Evolutionary conservation across 2,888 invertebrate genomes (phyloP), one percentile per base, ranked within the genome.

Genomic region (Nasonia oneida): DNA sequence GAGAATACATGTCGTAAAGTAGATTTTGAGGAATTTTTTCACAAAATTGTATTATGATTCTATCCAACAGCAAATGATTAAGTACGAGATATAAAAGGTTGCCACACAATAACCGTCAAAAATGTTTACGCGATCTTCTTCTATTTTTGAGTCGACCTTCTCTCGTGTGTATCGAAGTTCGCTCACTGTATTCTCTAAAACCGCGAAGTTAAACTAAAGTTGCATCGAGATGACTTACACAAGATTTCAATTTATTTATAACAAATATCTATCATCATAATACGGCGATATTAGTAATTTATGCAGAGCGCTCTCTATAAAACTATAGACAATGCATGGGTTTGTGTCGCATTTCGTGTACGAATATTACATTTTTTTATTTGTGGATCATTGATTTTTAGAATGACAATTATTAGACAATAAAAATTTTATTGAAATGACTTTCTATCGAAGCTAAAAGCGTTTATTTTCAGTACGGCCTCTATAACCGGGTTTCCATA

Each of bases 401-500:
- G 23, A 64, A 4, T 0, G 3, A 64, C 23, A 64, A 64, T 64
- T 64, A 23, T 23, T 50, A 18, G 73, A 14, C 61, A 29, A 83
- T 39, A 42, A 29, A 33, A n/a, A 18, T 42, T 61, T 78, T 73
- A 50, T 61, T 1, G 2, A 10, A 71, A 3, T 15, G 18, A 33
- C 39, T 57, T 33, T 73, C 64, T 18, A 67, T 67, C 61, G 29
- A 37, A 70, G 61, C 81, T 47, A 88, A 78, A 71, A 86, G 33
- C 87, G 86, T 79, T 88, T 86, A 84, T 88, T 88, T 64, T 88
- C 85, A 10, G 87, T 88, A 10, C 88, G 86, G 6, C 85, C 88
- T 33, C 87, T 80, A 29, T 88, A 87, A 73, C 88, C 83, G 57
- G 87, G 87, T 67, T 87, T 87, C 86, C 84, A 87, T 42, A 87